phyloP scores from a whole-genome alignment of 2,797 vertebrate genomes.

The Pseudochirops cupreus region DNA sequence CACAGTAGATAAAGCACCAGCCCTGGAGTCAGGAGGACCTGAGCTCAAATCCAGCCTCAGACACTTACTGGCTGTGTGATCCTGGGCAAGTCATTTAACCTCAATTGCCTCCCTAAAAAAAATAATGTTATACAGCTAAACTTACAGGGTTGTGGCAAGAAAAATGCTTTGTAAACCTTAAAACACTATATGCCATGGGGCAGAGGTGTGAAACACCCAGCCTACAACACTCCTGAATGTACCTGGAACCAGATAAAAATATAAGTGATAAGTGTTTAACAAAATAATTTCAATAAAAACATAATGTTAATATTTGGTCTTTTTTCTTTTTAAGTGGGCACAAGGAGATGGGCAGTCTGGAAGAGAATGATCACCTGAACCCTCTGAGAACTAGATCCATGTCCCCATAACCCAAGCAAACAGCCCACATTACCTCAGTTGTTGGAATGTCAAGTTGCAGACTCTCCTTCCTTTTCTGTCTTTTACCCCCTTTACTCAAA shows the following conservation, averaged over 20 bases:
- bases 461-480: neutral
- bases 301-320: neutral
- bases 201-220: neutral
- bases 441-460: neutral
- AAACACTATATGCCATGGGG: neutral
- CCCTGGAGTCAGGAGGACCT: neutral
- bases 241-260: neutral
- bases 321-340: neutral
- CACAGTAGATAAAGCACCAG: neutral
- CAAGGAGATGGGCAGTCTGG: neutral
- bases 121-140: neutral
- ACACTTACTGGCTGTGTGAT: neutral
- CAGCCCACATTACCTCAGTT: neutral
- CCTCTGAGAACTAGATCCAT: neutral
- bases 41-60: neutral
- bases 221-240: neutral
- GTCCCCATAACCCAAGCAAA: neutral
- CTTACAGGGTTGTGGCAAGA: neutral
- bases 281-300: neutral
- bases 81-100: neutral
- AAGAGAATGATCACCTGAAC: neutral
- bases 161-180: neutral
- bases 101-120: neutral
- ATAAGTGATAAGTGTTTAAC: neutral
- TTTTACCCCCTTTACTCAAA: neutral